Evolutionary conservation across 2,797 vertebrate genomes (phyloP).

Genomic region (Cichlasoma orientale): DNA sequence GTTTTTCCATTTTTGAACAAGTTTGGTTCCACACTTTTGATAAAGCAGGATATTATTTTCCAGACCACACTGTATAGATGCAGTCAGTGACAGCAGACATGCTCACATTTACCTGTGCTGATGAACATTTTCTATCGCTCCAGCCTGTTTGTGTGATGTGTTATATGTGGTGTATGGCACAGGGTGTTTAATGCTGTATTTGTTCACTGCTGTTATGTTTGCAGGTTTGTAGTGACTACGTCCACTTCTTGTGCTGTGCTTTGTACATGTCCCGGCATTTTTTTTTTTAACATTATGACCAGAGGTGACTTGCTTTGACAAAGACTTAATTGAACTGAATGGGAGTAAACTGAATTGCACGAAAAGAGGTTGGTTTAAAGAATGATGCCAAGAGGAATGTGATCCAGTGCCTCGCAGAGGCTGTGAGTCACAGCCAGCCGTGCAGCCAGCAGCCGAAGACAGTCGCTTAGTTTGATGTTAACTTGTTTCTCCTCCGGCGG

Average conservation of each 20-base stretch:
- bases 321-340: constrained; percentile 70
- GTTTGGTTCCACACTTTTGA: background rate
- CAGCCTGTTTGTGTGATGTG: background rate
- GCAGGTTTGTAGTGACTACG: background rate
- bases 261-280: constrained; percentile 1
- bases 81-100: background rate
- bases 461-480: constrained; percentile 75
- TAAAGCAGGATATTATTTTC: background rate
- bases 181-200: background rate
- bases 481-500: constrained; percentile 73
- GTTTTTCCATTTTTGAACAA: background rate
- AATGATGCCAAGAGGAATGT: constrained; percentile 49
- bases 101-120: background rate
- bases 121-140: background rate
- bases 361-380: constrained; percentile 50
- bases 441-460: constrained; percentile 67
- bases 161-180: background rate
- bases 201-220: background rate
- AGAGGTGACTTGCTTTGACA: constrained; percentile 60
- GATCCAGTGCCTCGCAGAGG: constrained; percentile 56
- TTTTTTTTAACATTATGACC: constrained; percentile 20
- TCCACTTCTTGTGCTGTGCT: background rate
- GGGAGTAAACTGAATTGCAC: constrained; percentile 45
- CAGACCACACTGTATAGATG: background rate
- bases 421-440: constrained; percentile 71